Evolutionary conservation across 2,888 invertebrate species (phyloP), one percentile per base, ranked within the genome.

Genomic region (Oxytorus armatus): DNA sequence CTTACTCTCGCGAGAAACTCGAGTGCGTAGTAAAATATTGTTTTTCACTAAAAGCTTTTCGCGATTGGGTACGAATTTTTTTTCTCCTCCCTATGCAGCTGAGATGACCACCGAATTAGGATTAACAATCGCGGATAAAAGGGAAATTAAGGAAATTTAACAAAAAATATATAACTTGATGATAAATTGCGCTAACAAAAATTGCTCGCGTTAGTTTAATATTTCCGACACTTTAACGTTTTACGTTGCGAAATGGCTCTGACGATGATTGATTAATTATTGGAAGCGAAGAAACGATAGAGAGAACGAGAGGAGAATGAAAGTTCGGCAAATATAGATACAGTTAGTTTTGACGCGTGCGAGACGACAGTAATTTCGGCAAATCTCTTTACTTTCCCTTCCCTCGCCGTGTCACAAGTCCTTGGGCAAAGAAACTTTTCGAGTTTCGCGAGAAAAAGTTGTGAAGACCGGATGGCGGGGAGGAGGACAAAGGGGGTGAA

Each of bases 291-390:
- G 42, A 49, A 49, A 51, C 36, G 63, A 55, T 29, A 23, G 25
- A 44, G 29, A 57, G 63, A 70, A 29, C 11, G 33, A 75, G 33
- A 51, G 51, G 57, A 16, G 36, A 21, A 36, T 18, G 44, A 55
- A 39, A 36, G 42, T 44, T 39, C 18, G 33, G 39, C 55, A 70
- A 21, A 36, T 49, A 29, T 55, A 42, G 16, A 10, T 47, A 59
- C 66, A 59, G 21, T n/a, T 36, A 66, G 76, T 79, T 74, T 42
- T 25, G 44, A 21, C n/a, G 53, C 44, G 55, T 49, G 55, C 61
- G 78, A 74, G 68, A 74, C 68, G 68, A 74, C 69, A 57, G 53
- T 79, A 74, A 76, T 79, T 79, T 72, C 53, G 53, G 47, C 79
- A 49, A 70, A 57, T 75, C 65, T 59, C 66, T 75, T 49, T 44